Evolutionary conservation across 2,797 vertebrate species (phyloP), one percentile per base, ranked within the genome.

Genomic region (Pseudochirops corinnae): DNA sequence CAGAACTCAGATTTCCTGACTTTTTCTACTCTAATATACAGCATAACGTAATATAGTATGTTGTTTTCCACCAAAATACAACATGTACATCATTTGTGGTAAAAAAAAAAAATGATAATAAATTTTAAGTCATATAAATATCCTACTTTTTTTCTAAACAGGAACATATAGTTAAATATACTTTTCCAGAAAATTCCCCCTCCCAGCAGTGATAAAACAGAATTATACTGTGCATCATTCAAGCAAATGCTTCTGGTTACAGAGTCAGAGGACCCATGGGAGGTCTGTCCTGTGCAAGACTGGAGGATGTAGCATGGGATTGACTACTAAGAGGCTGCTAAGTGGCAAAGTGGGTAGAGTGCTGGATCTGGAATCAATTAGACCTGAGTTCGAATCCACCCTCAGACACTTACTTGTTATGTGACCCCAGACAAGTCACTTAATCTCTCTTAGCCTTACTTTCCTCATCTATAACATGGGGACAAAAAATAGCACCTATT

Each of bases 21-120:
- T 87, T 16, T 94, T 87, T 95, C 56, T 92, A 93, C 11, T 28
- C 31, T 60, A 29, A 18, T 93, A 52, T 46, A 39, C 56, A 91
- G 33, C 26, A 93, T 26, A 26, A 14, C 74, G 28, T 28, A 92
- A 91, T 58, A 3, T 26, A 87, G 39, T 46, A 14, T 10, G 33
- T 56, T 93, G 50, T 74, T 96, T 95, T 87, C 46, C 58, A 62
- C 13, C 55, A 92, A 94, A 93, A 90, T 90, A 53, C 11, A 50
- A 87, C 46, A 91, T 92, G 90, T 67, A 74, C 92, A 50, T 91
- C 58, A 57, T 55, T 58, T 52, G 13, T 52, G 60, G 28, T 10
- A 92, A 92, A 50, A 91, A 95, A 82, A 31, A 62, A 92, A 2
- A 52, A 52, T 52, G 87, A 24, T 28, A 90, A 90, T 57, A 94